Conservation (phyloP, 2,888 invertebrate species). For the Heliothis peltigera region DNA sequence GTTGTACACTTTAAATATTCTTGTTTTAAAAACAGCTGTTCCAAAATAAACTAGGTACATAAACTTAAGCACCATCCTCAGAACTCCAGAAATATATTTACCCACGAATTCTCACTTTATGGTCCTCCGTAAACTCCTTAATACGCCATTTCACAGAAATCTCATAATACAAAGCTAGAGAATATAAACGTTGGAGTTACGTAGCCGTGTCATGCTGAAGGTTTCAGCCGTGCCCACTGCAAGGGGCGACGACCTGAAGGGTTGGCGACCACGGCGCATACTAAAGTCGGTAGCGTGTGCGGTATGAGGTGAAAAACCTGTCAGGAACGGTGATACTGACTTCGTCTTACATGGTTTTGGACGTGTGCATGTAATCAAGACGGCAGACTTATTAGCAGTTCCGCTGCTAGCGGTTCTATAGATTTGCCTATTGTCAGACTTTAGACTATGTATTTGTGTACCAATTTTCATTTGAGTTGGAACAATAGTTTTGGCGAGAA, state of each 20-base stretch:
- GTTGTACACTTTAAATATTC: too few species aligned
- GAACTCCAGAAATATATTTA: background rate
- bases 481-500: too few species aligned
- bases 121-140: conserved; percentile 1
- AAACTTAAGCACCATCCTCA: background rate
- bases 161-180: conserved; percentile 31
- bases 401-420: too few species aligned
- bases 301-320: background rate
- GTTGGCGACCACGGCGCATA: conserved; percentile 64
- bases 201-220: conserved; percentile 76
- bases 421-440: too few species aligned
- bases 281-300: conserved; percentile 41
- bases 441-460: too few species aligned
- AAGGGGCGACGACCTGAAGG: conserved; percentile 82
- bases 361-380: too few species aligned
- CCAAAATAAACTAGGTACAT: background rate
- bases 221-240: conserved; percentile 85
- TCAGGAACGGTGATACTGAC: background rate
- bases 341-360: background rate
- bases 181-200: conserved; percentile 63
- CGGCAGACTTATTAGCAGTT: too few species aligned
- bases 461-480: too few species aligned
- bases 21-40: background rate
- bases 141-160: conserved; percentile 15
- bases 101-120: conserved; percentile 2